Percentiles rank a stretch among this genome's conserved stretches.
Evolutionary conservation across 1,140 invertebrate genomes (phyloP).

Genomic region (Caenorhabditis brenneri): DNA sequence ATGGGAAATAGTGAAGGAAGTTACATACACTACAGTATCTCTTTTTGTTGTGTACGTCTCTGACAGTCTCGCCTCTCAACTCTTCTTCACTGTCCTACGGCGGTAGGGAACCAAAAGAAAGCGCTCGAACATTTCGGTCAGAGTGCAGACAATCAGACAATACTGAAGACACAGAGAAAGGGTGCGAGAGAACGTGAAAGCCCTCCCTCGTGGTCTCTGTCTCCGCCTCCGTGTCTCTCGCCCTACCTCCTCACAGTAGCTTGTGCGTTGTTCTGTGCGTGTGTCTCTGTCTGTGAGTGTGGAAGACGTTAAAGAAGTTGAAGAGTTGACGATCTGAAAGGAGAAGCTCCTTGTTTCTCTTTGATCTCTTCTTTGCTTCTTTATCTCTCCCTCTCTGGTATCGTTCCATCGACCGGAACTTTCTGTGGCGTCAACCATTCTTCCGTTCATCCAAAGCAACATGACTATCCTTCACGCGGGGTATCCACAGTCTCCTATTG

Average conservation of each 20-base stretch:
- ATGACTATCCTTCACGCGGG: constrained; percentile 24
- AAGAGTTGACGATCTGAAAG: constrained; percentile 33
- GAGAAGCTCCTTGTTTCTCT: background rate
- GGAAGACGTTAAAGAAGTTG: constrained; percentile 22
- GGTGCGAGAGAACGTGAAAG: background rate
- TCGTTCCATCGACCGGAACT: constrained; percentile 19
- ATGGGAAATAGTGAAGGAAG: background rate
- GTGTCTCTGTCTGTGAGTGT: constrained; percentile 40
- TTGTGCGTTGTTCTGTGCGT: constrained; percentile 38
- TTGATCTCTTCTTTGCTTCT: constrained; percentile 16
- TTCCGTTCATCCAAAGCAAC: constrained; percentile 28
- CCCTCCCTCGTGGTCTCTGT: constrained; percentile 14
- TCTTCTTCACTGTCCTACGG: constrained; percentile 3
- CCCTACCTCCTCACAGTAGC: constrained; percentile 33
- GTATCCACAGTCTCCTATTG: constrained; percentile 23
- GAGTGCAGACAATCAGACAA: background rate
- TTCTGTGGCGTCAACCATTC: constrained; percentile 17
- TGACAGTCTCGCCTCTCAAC: background rate
- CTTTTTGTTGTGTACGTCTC: background rate
- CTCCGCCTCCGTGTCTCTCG: constrained; percentile 32
- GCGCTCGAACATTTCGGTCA: constrained; percentile 25
- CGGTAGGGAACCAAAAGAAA: constrained; percentile 17
- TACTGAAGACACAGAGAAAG: background rate
- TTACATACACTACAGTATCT: background rate
- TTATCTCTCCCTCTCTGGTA: background rate